Percentiles rank a stretch among this genome's conserved stretches.
Conservation (phyloP, 2,113 vertebrate species). For the Myodes glareolus region DNA sequence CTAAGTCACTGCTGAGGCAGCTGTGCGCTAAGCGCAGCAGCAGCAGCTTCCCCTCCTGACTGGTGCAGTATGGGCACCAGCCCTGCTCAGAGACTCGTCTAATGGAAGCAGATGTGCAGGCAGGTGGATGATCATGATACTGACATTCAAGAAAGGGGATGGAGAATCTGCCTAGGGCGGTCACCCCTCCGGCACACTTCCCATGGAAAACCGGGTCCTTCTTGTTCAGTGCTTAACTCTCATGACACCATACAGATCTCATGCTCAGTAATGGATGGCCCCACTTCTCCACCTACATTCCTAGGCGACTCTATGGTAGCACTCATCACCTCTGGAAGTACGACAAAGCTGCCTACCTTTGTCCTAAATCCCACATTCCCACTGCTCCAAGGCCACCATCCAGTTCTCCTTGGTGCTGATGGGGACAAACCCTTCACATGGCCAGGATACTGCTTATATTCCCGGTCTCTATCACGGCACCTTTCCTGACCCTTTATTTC, state of each 20-base stretch:
- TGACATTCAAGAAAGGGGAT: background rate
- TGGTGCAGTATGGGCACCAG: background rate
- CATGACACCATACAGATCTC: background rate
- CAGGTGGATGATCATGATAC: background rate
- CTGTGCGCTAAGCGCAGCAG: too few species aligned
- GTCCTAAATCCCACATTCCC: background rate
- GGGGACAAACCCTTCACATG: rapidly evolving
- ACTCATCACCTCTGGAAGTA: background rate
- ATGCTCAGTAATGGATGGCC: rapidly evolving
- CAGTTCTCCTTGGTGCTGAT: background rate
- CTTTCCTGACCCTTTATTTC: background rate
- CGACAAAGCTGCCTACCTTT: background rate
- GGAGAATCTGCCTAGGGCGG: background rate
- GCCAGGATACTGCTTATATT: background rate
- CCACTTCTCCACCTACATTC: background rate
- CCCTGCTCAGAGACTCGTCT: background rate
- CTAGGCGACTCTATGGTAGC: background rate
- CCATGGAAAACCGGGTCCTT: background rate
- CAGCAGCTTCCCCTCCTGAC: background rate
- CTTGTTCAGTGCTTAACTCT: too few species aligned
- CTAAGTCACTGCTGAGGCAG: background rate
- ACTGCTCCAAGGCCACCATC: background rate
- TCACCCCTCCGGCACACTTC: background rate
- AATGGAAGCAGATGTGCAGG: rapidly evolving
- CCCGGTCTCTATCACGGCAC: background rate